Base-by-base conservation (phyloP, 2,888 invertebrate species). In the Hyppa rectilinea region DNA sequence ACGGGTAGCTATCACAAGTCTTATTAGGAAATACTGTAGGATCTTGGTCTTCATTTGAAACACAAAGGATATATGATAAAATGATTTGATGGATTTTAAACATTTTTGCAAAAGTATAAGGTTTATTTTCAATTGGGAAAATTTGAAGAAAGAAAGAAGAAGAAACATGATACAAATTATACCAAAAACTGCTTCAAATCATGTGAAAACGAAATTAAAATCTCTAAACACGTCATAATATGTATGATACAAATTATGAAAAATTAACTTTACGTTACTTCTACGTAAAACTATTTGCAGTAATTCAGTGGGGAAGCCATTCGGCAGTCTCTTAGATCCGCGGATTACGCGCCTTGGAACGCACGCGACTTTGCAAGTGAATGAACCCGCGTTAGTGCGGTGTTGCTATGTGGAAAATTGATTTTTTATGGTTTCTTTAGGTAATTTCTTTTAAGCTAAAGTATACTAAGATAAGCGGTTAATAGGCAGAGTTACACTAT, bases 211-310 rank as follows among this genome's bases (percentile, higher is more conserved):
- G n/a, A n/a, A n/a, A n/a, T n/a, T n/a, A n/a, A n/a, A n/a, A n/a
- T n/a, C n/a, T n/a, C 17, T n/a, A n/a, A 43, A 40, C 7, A n/a
- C 23, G 10, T 6, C 20, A 31, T 26, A 31, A 4, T 20, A 58
- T 58, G 20, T 64, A 65, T 23, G 40, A 23, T 5, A 55, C 23
- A 40, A 36, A 20, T 62, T 17, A 0, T 6, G n/a, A 45, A 45
- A 23, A 36, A 23, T 40, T 20, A 1, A 9, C 36, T 34, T 38
- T n/a, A 49, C 52, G 29, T 34, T 68, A 75, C 56, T 74, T 67
- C 69, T 78, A 71, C 38, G 71, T 84, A 83, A 88, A 88, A 87
- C 88, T 88, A 91, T 90, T 89, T 87, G 88, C 88, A 89, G 88
- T 91, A 89, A 89, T 89, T 90, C 87, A 88, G 77, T 56, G 66